A percentile compares a stretch with the other conserved stretches of the same genome.
phyloP scores from a whole-genome alignment of 1,140 invertebrate species.

The Trichoplusia ni region DNA sequence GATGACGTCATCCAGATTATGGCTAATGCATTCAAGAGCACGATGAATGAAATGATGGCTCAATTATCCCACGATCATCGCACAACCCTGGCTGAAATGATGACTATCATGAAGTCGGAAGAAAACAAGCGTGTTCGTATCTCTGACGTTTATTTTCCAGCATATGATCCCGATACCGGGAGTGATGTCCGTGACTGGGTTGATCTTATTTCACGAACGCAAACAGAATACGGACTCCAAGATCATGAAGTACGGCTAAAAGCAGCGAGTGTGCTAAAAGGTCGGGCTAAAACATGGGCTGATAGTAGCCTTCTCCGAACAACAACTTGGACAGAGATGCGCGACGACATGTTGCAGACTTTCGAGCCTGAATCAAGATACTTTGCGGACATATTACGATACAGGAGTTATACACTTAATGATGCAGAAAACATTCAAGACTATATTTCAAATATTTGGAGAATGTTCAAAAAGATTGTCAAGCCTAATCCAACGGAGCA shows the following conservation, averaged over 20 bases:
- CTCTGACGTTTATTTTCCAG: conserved; percentile 33
- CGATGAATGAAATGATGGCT: background rate
- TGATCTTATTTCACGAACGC: conserved; percentile 22
- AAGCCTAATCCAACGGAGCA: conserved; percentile 38
- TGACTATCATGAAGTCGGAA: background rate
- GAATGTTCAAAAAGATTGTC: conserved; percentile 38
- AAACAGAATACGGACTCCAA: conserved; percentile 19
- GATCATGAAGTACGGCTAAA: conserved; percentile 37
- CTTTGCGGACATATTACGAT: conserved; percentile 34
- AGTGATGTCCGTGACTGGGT: conserved; percentile 34
- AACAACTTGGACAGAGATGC: conserved; percentile 32
- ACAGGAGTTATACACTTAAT: conserved; percentile 25
- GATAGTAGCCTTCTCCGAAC: conserved; percentile 29
- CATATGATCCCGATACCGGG: conserved; percentile 25
- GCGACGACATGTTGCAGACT: conserved; percentile 29
- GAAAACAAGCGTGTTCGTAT: conserved; percentile 3
- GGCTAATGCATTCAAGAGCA: background rate
- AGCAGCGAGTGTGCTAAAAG: conserved; percentile 31
- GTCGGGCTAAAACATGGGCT: conserved; percentile 31
- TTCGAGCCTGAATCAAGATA: conserved; percentile 39
- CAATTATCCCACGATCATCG: conserved; percentile 1
- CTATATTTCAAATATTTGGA: conserved; percentile 36
- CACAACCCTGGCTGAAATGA: background rate
- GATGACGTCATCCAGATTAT: background rate
- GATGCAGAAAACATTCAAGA: conserved; percentile 27